Percentiles rank a stretch among this genome's conserved stretches.
These are phyloP conservation scores for Strix uralensis DNA, from an alignment of 2,113 vertebrate species.

Conservation along the genomic window DNA sequence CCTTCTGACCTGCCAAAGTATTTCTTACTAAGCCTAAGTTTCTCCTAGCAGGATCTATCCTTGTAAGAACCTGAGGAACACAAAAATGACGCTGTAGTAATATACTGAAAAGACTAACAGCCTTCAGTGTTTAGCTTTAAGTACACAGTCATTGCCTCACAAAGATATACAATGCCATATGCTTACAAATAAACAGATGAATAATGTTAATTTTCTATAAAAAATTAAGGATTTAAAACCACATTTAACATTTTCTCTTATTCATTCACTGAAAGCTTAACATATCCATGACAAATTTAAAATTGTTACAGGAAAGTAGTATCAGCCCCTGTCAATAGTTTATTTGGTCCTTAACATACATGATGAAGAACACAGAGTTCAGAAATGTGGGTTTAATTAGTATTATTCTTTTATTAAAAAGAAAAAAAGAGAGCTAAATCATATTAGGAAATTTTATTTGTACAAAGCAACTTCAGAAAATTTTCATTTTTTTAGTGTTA, in stretches of 20 bases:
- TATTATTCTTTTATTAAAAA: neutral
- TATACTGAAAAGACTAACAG: neutral
- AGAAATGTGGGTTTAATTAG: neutral
- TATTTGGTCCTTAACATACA: neutral
- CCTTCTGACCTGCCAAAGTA: neutral
- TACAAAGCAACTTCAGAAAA: neutral
- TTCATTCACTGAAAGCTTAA: neutral
- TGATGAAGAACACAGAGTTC: neutral
- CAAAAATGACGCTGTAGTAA: neutral
- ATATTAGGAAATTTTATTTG: neutral
- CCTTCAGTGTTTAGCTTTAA: neutral
- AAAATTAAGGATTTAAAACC: neutral
- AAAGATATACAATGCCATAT: neutral
- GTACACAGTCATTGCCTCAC: neutral
- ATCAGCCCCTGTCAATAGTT: neutral
- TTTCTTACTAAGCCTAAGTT: neutral
- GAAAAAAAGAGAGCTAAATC: neutral
- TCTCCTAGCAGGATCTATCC: neutral
- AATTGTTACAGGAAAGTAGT: neutral
- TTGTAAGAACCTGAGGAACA: neutral
- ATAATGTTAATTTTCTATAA: neutral
- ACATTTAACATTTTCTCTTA: neutral
- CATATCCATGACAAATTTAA: neutral
- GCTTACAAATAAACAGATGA: neutral
- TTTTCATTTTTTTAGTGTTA: neutral